Percentiles rank a stretch among this genome's conserved stretches.
Evolutionary conservation across 1,140 invertebrate genomes (phyloP).

Genomic region (Archivesica marissinica): DNA sequence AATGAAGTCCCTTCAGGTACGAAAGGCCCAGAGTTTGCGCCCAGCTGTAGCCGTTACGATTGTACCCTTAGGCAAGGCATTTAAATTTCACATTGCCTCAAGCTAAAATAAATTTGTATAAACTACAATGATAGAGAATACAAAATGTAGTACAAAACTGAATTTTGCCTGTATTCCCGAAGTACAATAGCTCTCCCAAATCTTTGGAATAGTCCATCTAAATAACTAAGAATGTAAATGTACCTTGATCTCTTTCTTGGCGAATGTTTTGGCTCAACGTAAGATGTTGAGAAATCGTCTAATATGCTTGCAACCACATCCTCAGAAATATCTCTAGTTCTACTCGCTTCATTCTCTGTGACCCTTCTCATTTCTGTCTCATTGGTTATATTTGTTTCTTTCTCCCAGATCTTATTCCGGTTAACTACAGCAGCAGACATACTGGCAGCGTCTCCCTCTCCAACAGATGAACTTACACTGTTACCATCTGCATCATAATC

Average conservation of each 20-base stretch:
- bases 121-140: not conserved
- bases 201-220: not conserved
- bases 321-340: not conserved
- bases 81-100: not conserved
- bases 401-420: too few species aligned
- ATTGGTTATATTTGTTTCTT: too few species aligned
- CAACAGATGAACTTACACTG: not conserved
- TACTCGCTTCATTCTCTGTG: not conserved
- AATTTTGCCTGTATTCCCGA: not conserved
- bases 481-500: not conserved
- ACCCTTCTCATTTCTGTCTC: not conserved
- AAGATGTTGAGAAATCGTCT: conserved; percentile 10
- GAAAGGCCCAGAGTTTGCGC: too few species aligned
- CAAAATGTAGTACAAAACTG: not conserved
- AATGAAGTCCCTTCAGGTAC: too few species aligned
- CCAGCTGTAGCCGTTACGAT: not conserved
- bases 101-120: not conserved
- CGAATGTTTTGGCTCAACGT: conserved; percentile 10
- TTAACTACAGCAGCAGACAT: not conserved
- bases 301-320: conserved; percentile 33
- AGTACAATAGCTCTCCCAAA: not conserved
- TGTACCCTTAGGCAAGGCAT: not conserved
- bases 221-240: not conserved
- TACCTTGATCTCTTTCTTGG: conserved; percentile 33
- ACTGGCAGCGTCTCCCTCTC: not conserved